Evolutionary conservation across 2,797 vertebrate species (phyloP), one percentile per base, ranked within the genome.

Genomic region (Gymnothorax reevesii): DNA sequence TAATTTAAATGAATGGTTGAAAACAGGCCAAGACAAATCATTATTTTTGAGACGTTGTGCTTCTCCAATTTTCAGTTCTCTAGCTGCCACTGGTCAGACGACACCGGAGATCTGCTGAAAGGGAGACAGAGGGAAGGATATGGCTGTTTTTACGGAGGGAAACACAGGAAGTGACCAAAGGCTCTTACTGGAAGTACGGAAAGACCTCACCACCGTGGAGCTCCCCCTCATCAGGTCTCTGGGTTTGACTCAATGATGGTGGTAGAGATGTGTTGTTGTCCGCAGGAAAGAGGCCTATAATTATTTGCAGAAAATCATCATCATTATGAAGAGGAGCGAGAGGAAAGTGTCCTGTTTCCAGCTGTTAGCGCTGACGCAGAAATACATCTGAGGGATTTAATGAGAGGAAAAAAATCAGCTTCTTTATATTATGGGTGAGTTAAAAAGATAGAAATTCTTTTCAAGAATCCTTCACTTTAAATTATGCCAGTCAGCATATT

Each of bases 401-500:
- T 71, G 10, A n/a, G 69, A 64, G 12, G 15, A 25, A 20, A 60
- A 42, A 86, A 66, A 13, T 13, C 17, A 27, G 85, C 60, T 55
- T 54, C 62, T 82, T 82, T 54, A 80, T 80, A 80, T 80, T 80
- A 54, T 80, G 42, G 54, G 52, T 33, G 73, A 3, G n/a, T 4
- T 42, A 12, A 13, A 73, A 33, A 3, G 33, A 84, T 22, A 33
- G 1, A 66, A 20, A 20, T 22, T 33, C 66, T 62, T 64, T 66
- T 33, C 17, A 20, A 66, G 59, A 7, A 64, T 64, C 25, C 52
- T 20, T 80, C 73, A 27, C 82, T 86, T 69, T 71, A 83, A 12
- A 33, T 69, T 75, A 59, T 60, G 64, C 60, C 52, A 73, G 64
- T 86, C 82, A 66, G 85, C 62, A 86, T 12, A 73, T 83, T 69